Conservation (phyloP, 2,113 vertebrate genomes). For the Muscicapa adusta region DNA sequence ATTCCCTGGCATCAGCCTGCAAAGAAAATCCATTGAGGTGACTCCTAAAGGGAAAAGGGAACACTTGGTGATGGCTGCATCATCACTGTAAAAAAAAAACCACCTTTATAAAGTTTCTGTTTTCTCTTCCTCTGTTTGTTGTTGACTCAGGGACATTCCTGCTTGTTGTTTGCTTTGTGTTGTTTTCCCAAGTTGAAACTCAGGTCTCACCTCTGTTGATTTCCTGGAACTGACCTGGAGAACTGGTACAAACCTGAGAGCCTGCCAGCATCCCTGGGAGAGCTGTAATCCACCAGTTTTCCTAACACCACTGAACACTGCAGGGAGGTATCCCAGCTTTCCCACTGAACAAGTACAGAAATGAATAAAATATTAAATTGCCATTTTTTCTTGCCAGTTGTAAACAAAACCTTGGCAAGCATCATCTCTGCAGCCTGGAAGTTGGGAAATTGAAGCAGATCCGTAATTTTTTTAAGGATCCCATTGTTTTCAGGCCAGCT, state of each 20-base stretch:
- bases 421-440: background rate
- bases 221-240: constrained; percentile 24
- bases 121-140: background rate
- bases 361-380: background rate
- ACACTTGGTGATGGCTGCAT: background rate
- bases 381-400: background rate
- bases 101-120: background rate
- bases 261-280: background rate
- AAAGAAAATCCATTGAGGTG: background rate
- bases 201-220: background rate
- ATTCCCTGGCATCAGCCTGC: background rate
- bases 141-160: background rate
- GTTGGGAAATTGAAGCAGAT: background rate
- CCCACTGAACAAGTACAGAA: background rate
- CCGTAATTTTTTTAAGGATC: background rate
- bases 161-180: background rate
- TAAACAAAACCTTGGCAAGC: background rate
- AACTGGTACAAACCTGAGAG: background rate
- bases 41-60: background rate
- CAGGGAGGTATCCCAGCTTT: background rate
- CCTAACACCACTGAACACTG: background rate
- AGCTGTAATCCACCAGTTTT: background rate
- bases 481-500: background rate
- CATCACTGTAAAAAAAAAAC: background rate
- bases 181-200: background rate